Base-by-base conservation (phyloP, 2,797 vertebrate species). In the Arnoldichthys spilopterus region DNA sequence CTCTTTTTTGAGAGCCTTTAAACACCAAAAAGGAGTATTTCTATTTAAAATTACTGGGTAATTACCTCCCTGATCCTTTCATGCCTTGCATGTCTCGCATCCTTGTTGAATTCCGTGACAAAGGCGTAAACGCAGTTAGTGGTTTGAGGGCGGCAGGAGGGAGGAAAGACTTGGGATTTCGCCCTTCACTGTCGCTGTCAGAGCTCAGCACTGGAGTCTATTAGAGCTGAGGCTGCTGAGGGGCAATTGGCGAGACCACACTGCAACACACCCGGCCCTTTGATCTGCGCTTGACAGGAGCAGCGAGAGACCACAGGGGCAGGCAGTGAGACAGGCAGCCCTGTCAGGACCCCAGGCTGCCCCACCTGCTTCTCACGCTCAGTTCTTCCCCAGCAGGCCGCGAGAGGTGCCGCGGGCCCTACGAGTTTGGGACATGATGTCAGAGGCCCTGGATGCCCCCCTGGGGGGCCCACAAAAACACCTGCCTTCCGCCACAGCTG, bases 21-120 rank as follows among this genome's bases (percentile, higher is more conserved):
- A 80, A 86, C 85, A 67, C 82, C 62, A 88, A 90, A 89, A 88
- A 59, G 80, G 82, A 86, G 86, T 82, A 82, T 87, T 91, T 85
- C 89, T 79, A 87, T 87, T 86, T 89, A 88, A 91, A 94, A 88
- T 91, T 90, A 90, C 90, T 87, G 84, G 84, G 89, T 92, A 92
- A 94, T 93, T 91, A 90, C 89, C 77, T 74, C 78, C 76, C 78
- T 85, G 77, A 85, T 82, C 85, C 82, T 86, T 82, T 90, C 87
- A 88, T 73, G 81, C 84, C 86, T 90, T 89, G 89, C 90, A 90
- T 90, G 87, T 89, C 87, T 89, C 59, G 88, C 87, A 84, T 90
- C 90, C 85, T 86, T 84, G 85, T 85, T 86, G 89, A 90, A 91
- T 85, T 86, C 90, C 89, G 87, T 80, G 88, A 89, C 90, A 89